phyloP scores from a whole-genome alignment of 2,113 vertebrate species.

The Burhinus bistriatus region DNA sequence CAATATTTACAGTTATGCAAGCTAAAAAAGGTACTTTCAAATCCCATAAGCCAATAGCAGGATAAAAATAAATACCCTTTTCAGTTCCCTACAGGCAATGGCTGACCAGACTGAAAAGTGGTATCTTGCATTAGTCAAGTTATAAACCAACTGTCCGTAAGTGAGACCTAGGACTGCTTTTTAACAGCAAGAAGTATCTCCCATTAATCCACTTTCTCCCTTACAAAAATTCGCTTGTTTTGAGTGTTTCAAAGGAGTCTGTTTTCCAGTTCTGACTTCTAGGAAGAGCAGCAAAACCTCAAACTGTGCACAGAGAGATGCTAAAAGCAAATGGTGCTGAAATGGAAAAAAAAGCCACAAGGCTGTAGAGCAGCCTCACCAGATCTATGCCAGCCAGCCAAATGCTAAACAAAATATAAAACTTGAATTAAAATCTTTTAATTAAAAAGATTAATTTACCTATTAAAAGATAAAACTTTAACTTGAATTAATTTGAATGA shows the following conservation, averaged over 20 bases:
- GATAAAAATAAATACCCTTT: constrained; percentile 33
- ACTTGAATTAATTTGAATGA: background rate
- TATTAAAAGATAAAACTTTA: background rate
- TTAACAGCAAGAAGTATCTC: background rate
- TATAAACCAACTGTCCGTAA: background rate
- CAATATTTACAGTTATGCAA: constrained; percentile 40
- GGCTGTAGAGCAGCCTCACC: background rate
- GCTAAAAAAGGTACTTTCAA: constrained; percentile 32
- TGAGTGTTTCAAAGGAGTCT: background rate
- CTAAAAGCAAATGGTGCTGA: background rate
- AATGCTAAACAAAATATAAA: background rate
- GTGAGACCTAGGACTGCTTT: background rate
- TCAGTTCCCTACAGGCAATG: background rate
- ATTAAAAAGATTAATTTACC: background rate
- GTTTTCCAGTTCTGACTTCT: constrained; percentile 15
- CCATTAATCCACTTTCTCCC: background rate
- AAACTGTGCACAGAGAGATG: background rate
- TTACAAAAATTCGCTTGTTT: background rate
- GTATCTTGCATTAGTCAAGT: background rate
- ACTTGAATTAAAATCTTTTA: background rate
- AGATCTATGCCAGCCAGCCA: background rate
- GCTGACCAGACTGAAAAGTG: background rate
- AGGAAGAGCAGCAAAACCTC: constrained; percentile 34
- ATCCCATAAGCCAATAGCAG: background rate
- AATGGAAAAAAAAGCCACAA: background rate